Base-by-base conservation (phyloP, 2,888 invertebrate species). In the Beris chalybata region DNA sequence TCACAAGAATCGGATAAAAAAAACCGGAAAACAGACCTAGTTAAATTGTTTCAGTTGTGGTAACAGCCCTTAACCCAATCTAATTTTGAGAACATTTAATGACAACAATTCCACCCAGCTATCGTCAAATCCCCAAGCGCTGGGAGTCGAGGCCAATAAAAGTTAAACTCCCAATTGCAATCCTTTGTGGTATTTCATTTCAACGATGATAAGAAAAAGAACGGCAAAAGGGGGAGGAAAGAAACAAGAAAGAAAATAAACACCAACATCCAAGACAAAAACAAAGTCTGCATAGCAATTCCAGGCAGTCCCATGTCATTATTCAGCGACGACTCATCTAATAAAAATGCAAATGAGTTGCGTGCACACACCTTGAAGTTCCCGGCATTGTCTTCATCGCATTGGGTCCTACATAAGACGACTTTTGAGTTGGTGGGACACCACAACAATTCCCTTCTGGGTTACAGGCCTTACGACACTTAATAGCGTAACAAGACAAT, bases 301-400 rank as follows among this genome's bases (percentile, higher is more conserved):
- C 64, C 30, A 38, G 43, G 32, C 55, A 15, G 61, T 15, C 61
- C 47, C 15, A 29, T n/a, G 22, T 52, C 38, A 38, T 61, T n/a
- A 38, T 12, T 15, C 61, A 52, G 22, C 61, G 52, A 59, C 55
- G 43, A 65, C 59, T 66, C 64, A 48, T 68, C 63, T 64, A 68
- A 68, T 68, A 66, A 68, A 68, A 66, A 68, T 68, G 68, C 66
- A 68, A 68, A 68, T 68, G 53, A 68, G 64, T 58, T 66, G 68
- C 68, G 68, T 68, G 64, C 66, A 68, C 59, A 68, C 66, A 68
- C 68, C 68, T 68, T 68, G 64, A 68, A 66, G 58, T 66, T 66
- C 55, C 45, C 64, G 38, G 50, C 53, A 66, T 66, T 68, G 57
- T 50, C 52, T 65, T 65, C 43, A 45, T 64, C 30, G 44, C 38